Conservation (phyloP, 1,140 invertebrate genomes). For the Theocolax elegans region DNA sequence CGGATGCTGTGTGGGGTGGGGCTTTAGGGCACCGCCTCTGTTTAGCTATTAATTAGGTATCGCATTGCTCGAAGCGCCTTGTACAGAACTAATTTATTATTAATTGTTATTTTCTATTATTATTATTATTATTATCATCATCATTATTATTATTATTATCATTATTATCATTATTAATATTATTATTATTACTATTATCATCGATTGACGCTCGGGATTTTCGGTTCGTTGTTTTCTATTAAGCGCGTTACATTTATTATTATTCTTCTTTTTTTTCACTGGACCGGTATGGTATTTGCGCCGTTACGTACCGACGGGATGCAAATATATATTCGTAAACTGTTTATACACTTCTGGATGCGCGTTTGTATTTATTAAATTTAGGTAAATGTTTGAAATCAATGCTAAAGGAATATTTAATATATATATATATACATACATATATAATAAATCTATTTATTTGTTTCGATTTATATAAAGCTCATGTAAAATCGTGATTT, state of each 20-base stretch:
- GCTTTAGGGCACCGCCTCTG: slow-evolving; percentile 43
- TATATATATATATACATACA: too few relatives aligned
- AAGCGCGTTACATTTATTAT: slow-evolving; percentile 53
- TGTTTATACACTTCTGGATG: too few relatives aligned
- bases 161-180: slow-evolving; percentile 35
- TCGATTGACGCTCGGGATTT: background rate
- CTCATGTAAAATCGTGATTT: too few relatives aligned
- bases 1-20: slow-evolving; percentile 56
- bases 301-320: too few relatives aligned
- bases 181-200: slow-evolving; percentile 42
- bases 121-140: slow-evolving; percentile 27
- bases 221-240: background rate
- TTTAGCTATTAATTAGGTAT: slow-evolving; percentile 57
- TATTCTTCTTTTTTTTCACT: slow-evolving; percentile 48
- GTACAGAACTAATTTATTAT: slow-evolving; percentile 70
- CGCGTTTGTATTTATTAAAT: too few relatives aligned
- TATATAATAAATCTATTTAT: too few relatives aligned
- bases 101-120: slow-evolving; percentile 64
- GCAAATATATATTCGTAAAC: too few relatives aligned
- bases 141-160: slow-evolving; percentile 45
- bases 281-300: slow-evolving; percentile 2
- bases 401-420: too few relatives aligned
- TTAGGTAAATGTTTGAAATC: too few relatives aligned
- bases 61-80: slow-evolving; percentile 60
- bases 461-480: too few relatives aligned